Base-by-base conservation (phyloP, 2,888 invertebrate species). In the Eupeodes latifasciatus region DNA sequence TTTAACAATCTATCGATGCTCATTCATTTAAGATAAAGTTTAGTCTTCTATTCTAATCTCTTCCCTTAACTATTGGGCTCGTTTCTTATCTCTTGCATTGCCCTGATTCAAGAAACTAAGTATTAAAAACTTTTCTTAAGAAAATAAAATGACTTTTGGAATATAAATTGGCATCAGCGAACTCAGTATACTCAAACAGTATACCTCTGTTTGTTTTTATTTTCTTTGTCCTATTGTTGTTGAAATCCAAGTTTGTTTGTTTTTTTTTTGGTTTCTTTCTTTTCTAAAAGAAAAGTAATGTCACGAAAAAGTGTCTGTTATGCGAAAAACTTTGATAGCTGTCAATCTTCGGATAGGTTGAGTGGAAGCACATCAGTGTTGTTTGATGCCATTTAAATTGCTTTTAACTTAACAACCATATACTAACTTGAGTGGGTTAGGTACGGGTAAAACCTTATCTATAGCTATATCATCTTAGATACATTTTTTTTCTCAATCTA, bases 331-430 rank as follows among this genome's bases (percentile, higher is more conserved):
- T 53, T 36, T 53, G 69, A 53, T 53, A 14, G 36, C 49, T 69
- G 71, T 44, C 71, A 16, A 55, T 14, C 40, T 53, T 9, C 14
- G 9, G 6, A 10, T 53, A 16, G 11, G 16, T 44, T 11, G 47
- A 12, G 12, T 14, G 27, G 27, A 27, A 55, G 36, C 14, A 55
- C 40, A 40, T 55, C 71, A 71, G 34, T 27, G 27, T 69, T 36
- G 16, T 55, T 69, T n/a, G 27, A 53, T 53, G 40, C 36, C 11
- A 71, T 71, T 71, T 71, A 71, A 55, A 71, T 71, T 55, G 40
- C 71, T 71, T 71, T 71, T 36, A 19, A 40, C 36, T 55, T 40
- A 16, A 40, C 53, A 51, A 6, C 53, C 34, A 14, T 2, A 2
- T 34, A 27, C 40, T 40, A 40, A 40, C 40, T 40, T 40, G 9